Conservation (phyloP, 2,797 vertebrate species). For the Muscicapa comitata region DNA sequence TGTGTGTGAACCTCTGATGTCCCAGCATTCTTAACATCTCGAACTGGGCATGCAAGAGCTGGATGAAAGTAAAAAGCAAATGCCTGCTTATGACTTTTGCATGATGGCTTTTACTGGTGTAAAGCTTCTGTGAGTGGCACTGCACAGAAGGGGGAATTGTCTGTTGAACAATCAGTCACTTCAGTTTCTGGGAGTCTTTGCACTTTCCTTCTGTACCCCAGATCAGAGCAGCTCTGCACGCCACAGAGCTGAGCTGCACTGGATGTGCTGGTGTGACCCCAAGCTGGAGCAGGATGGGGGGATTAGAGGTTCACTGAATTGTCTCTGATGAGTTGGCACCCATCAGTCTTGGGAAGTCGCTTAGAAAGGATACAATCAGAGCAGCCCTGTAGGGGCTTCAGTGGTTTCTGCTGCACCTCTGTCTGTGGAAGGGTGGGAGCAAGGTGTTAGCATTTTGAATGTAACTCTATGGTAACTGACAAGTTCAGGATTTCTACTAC, state of each 20-base stretch:
- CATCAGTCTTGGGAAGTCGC: neutral
- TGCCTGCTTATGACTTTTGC: neutral
- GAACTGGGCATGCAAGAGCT: accelerated
- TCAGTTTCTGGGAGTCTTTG: neutral
- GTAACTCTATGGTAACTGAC: neutral
- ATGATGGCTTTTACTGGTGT: neutral
- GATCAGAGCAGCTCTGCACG: neutral
- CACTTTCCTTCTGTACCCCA: neutral
- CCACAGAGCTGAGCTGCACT: neutral
- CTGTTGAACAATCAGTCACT: neutral
- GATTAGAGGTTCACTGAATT: neutral
- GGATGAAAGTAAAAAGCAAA: neutral
- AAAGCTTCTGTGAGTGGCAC: neutral
- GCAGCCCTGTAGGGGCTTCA: neutral
- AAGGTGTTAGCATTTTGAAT: neutral
- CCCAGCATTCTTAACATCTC: neutral
- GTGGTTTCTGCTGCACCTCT: neutral
- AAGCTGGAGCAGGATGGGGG: neutral
- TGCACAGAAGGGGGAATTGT: neutral
- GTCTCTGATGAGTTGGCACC: neutral
- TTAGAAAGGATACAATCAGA: neutral
- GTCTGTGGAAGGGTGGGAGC: neutral
- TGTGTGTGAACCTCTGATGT: neutral
- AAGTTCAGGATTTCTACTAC: neutral
- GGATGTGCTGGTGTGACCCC: neutral